These are phyloP conservation scores for Dicranocentrus wangi DNA, from an alignment of 2,888 invertebrate genomes.

Conservation along the genomic window DNA sequence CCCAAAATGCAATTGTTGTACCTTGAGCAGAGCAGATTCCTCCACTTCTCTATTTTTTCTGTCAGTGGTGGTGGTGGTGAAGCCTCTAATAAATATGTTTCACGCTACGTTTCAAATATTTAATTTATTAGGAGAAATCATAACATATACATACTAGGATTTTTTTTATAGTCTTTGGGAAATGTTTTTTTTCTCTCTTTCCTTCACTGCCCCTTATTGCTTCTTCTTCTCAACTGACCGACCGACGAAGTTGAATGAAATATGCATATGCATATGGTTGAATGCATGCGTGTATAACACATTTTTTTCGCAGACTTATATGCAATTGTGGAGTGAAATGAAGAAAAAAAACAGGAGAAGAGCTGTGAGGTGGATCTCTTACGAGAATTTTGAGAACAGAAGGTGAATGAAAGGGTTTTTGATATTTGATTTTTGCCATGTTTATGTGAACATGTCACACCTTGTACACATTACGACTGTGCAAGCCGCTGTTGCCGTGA, in stretches of 20 bases:
- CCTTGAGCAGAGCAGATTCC: background rate
- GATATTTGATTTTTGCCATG: background rate
- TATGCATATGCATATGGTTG: no score
- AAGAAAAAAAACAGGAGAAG: no score
- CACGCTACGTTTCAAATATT: constrained; percentile 36
- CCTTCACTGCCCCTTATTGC: constrained; percentile 2
- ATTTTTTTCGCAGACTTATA: background rate
- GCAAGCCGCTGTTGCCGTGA: no score
- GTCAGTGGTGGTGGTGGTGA: background rate
- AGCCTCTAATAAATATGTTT: constrained; percentile 15
- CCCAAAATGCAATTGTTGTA: background rate
- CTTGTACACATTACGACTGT: no score
- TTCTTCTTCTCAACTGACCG: no score
- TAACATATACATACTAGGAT: constrained; percentile 12
- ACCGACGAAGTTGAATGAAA: no score
- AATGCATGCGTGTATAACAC: no score
- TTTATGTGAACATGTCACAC: constrained; percentile 11
- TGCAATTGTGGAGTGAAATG: background rate
- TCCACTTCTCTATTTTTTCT: constrained; percentile 4
- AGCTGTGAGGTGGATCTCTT: no score
- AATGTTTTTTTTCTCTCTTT: constrained; percentile 6
- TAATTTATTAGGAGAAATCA: constrained; percentile 50
- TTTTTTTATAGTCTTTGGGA: constrained; percentile 19
- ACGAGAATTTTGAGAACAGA: background rate
- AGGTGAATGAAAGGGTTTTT: background rate